Evolutionary conservation across 1,140 invertebrate species (phyloP).

Genomic region (Maconellicoccus hirsutus): DNA sequence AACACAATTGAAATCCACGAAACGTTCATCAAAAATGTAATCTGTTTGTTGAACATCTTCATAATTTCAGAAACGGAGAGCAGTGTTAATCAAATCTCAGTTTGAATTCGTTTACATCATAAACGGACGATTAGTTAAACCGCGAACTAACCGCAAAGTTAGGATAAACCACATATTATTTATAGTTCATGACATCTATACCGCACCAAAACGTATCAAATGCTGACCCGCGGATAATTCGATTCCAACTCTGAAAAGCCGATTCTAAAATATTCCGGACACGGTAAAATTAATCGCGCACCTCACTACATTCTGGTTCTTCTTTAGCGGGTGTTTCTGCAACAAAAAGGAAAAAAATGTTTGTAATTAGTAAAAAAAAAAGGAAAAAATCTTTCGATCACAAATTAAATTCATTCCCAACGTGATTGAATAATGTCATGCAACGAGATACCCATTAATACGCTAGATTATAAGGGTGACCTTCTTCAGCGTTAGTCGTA

Average conservation of each 20-base stretch:
- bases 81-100: neutral
- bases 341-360: neutral
- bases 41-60: neutral
- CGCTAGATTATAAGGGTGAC: neutral
- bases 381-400: neutral
- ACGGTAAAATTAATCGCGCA: neutral
- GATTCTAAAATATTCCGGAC: neutral
- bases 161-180: neutral
- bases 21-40: neutral
- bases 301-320: neutral
- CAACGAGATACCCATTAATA: neutral
- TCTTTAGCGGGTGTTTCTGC: neutral
- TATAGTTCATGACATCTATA: neutral
- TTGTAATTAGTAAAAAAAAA: neutral
- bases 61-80: neutral
- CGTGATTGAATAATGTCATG: neutral
- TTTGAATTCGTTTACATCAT: constrained; percentile 2
- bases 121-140: neutral
- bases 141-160: neutral
- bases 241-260: neutral
- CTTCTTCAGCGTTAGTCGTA: neutral
- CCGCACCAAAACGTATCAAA: neutral
- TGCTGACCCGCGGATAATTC: neutral
- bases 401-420: neutral
- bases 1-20: neutral